These are phyloP conservation scores for Poecilia latipinna DNA, from an alignment of 2,113 vertebrate species.

Conservation along the genomic window DNA sequence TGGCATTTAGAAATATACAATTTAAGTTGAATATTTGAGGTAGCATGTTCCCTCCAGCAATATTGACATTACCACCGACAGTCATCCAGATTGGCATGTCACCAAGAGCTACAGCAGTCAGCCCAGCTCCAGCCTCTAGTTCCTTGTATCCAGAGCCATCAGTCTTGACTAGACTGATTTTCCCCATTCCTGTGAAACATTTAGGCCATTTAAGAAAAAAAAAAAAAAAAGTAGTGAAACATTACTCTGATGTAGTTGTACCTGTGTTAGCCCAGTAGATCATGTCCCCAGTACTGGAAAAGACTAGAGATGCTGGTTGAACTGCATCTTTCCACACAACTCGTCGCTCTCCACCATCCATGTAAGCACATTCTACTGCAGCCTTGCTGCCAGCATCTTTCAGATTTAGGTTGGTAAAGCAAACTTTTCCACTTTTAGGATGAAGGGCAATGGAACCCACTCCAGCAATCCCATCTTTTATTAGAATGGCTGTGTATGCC, in stretches of 20 bases:
- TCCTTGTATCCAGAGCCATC: conserved; percentile 83
- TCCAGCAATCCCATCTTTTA: conserved; percentile 68
- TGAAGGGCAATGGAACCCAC: conserved; percentile 81
- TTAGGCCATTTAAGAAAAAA: neutral
- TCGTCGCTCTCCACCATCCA: conserved; percentile 81
- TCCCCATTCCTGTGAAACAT: conserved; percentile 73
- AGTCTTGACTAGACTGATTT: conserved; percentile 77
- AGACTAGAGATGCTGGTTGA: conserved; percentile 79
- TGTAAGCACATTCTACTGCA: conserved; percentile 83
- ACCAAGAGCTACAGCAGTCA: conserved; percentile 77
- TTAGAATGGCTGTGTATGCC: conserved; percentile 71
- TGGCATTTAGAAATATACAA: neutral
- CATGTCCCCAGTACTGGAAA: conserved; percentile 76
- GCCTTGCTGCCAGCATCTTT: rapidly evolving
- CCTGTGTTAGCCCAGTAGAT: conserved; percentile 89
- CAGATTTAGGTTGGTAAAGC: conserved; percentile 79
- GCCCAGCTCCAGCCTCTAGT: conserved; percentile 70
- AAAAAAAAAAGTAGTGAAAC: neutral
- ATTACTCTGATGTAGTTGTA: conserved; percentile 54
- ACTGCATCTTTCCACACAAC: conserved; percentile 80
- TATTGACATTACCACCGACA: conserved; percentile 66
- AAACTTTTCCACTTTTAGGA: conserved; percentile 81
- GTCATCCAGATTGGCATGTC: conserved; percentile 87
- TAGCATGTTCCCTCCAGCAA: too few species aligned
- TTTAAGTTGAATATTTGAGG: neutral